A percentile compares a stretch with the other conserved stretches of the same genome.
phyloP scores from a whole-genome alignment of 2,888 invertebrate species.

The Xestobium rufovillosum region DNA sequence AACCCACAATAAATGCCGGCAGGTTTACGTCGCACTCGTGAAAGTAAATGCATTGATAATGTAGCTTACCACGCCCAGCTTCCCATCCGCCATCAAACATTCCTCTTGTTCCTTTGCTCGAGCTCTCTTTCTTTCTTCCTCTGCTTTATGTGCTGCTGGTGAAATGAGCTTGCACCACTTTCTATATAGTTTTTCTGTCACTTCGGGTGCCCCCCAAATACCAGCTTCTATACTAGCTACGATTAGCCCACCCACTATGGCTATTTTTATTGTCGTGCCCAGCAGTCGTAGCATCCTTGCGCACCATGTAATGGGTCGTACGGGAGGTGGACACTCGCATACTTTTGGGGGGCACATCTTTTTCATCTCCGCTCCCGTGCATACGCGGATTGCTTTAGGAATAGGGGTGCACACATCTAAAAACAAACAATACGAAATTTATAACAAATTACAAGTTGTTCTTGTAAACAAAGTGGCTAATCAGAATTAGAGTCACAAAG shows the following conservation, averaged over 20 bases:
- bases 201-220: conserved; percentile 41
- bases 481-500: too few relatives aligned
- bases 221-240: conserved; percentile 43
- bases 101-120: too few relatives aligned
- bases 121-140: too few relatives aligned
- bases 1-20: too few relatives aligned
- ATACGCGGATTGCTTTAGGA: conserved; percentile 35
- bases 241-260: conserved; percentile 37
- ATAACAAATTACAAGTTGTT: too few relatives aligned
- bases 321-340: conserved; percentile 35
- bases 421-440: too few relatives aligned
- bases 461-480: too few relatives aligned
- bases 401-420: conserved; percentile 24
- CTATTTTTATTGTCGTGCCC: conserved; percentile 36
- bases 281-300: conserved; percentile 19
- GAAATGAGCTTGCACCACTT: conserved; percentile 25
- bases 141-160: too few relatives aligned
- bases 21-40: too few relatives aligned
- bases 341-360: conserved; percentile 34
- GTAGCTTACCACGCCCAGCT: background rate
- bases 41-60: too few relatives aligned
- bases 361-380: conserved; percentile 39
- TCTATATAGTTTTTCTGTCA: conserved; percentile 39
- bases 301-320: conserved; percentile 17
- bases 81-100: too few relatives aligned